A percentile compares a stretch with the other conserved stretches of the same genome.
Conservation (phyloP, 2,113 vertebrate species). For the Pluvialis apricaria region DNA sequence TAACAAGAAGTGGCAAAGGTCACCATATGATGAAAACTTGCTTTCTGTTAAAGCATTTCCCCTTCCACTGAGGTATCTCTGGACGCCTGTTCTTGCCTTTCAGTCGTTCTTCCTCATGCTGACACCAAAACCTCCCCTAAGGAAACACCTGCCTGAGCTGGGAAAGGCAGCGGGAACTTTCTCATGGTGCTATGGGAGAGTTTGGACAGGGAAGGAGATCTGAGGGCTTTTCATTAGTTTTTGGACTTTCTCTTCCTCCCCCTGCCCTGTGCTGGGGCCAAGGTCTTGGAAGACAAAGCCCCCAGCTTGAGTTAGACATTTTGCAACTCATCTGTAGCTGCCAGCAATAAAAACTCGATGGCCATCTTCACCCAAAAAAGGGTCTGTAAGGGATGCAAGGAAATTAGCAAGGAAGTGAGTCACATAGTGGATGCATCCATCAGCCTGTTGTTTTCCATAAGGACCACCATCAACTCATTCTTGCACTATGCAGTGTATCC, state of each 20-base stretch:
- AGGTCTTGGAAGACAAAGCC: not conserved
- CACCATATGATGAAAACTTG: not conserved
- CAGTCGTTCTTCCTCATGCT: not conserved
- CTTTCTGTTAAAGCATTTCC: not conserved
- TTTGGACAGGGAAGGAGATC: not conserved
- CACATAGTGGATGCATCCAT: not conserved
- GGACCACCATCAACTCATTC: not conserved
- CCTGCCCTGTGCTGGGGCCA: not conserved
- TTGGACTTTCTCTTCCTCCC: not conserved
- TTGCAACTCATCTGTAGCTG: not conserved
- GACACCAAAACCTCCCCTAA: not conserved
- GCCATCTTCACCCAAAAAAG: not conserved
- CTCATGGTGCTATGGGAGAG: not conserved
- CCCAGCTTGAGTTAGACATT: not conserved
- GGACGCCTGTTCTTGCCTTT: not conserved
- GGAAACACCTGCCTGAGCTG: conserved; percentile 12
- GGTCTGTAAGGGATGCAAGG: not conserved
- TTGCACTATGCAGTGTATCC: rapidly evolving
- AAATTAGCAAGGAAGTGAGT: not conserved
- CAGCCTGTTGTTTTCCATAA: not conserved
- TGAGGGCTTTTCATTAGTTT: not conserved
- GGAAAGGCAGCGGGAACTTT: not conserved
- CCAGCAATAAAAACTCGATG: not conserved
- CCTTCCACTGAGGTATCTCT: not conserved
- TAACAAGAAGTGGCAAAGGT: not conserved